Base-by-base conservation (phyloP, 2,113 vertebrate species). In the Peromyscus maniculatus region DNA sequence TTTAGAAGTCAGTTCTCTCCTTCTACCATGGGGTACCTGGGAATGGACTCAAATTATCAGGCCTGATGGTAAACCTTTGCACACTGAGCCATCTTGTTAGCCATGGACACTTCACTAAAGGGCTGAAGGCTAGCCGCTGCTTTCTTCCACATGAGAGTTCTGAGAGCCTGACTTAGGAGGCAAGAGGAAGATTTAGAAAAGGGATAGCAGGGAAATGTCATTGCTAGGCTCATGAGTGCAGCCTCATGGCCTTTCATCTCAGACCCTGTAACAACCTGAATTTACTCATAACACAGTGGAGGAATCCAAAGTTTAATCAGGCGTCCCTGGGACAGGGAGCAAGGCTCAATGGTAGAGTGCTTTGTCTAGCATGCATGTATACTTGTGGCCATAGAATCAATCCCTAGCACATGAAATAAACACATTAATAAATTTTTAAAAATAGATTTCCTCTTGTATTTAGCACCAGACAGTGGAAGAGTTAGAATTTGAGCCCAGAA, bases 161-260 rank as follows among this genome's bases (percentile, higher is more conserved):
- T 46, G 59, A 91, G 36, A n/a, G 39, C 43, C 46, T 55, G 49
- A 66, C n/a, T 79, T n/a, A 93, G 24, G 49, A 91, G 80, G 46
- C 3, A 17, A 46, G 17, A 86, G 39, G 36, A 57, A 52, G 67
- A 28, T 21, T 49, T 66, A 89, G 79, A 39, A 49, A 72, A 22
- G 22, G 0, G 24, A 9, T 10, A 6, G 2, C 22, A 66, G 4
- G 57, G 62, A 33, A 0, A 24, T 49, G 49, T 55, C 52, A 2
- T 3, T 21, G 91, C 26, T 28, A n/a, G 11, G 66, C 31, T 91
- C 82, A 21, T 55, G 11, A 8, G 28, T 7, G 1, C n/a, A 22
- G 33, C 87, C 31, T 52, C 0, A 0, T 1, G 17, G 33, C 16
- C 5, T 55, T 26, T 43, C 43, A 31, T 55, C 15, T 83, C 17